These are phyloP conservation scores for Axinella damicornis DNA, from an alignment of 37 sponge, comb jelly and placozoan species.

Conservation along the genomic window DNA sequence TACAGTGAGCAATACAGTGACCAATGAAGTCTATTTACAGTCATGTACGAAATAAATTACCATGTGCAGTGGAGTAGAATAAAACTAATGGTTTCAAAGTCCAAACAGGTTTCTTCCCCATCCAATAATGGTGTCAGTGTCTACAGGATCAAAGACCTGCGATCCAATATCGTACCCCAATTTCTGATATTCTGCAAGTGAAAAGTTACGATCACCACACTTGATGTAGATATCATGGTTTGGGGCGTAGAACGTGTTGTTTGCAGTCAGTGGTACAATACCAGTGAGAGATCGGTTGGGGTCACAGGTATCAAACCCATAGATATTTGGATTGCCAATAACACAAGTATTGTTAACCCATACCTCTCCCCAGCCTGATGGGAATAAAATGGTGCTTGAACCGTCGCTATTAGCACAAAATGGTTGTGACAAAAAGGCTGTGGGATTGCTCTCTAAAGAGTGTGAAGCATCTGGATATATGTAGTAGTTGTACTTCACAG, in stretches of 20 bases:
- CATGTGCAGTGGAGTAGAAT: too few relatives aligned
- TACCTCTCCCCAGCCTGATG: conserved; percentile 64
- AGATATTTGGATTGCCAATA: conserved; percentile 56
- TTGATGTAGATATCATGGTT: conserved; percentile 39
- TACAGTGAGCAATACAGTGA: too few relatives aligned
- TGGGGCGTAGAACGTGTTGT: conserved; percentile 65
- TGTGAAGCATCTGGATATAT: conserved; percentile 39
- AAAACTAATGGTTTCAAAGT: too few relatives aligned
- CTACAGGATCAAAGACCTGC: conserved; percentile 24
- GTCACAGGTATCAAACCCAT: conserved; percentile 35
- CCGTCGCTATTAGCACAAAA: conserved; percentile 61
- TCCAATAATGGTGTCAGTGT: conserved; percentile 25
- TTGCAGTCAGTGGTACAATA: conserved; percentile 53
- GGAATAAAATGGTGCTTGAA: conserved; percentile 15
- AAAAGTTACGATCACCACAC: conserved; percentile 23
- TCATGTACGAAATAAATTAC: too few relatives aligned
- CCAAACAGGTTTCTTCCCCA: conserved; percentile 53
- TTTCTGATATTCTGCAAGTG: conserved; percentile 41
- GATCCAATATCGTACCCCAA: conserved; percentile 63
- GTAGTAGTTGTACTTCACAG: conserved; percentile 40
- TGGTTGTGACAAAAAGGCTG: not conserved
- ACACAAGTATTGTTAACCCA: conserved; percentile 68
- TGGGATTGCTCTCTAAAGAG: not conserved
- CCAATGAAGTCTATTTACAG: too few relatives aligned
- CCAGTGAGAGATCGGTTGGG: conserved; percentile 19